These are phyloP conservation scores for Rhinoderma darwinii DNA, from an alignment of 2,113 vertebrate species.

Conservation along the genomic window DNA sequence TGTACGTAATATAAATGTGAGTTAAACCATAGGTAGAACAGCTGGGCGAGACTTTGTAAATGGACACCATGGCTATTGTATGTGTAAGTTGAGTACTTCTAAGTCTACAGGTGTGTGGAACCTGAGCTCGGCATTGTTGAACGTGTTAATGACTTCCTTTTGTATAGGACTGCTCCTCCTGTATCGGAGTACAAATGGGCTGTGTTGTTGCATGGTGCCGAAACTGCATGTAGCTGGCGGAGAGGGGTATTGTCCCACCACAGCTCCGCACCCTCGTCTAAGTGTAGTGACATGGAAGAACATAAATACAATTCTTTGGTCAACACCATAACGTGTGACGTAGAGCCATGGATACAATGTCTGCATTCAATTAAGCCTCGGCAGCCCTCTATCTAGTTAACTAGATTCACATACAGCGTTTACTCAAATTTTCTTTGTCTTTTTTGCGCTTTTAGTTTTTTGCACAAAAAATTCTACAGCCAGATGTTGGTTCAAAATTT, in stretches of 20 bases:
- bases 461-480: too few relatives aligned
- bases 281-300: neutral
- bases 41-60: neutral
- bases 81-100: neutral
- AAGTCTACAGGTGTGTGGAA: neutral
- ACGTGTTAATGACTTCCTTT: neutral
- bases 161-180: neutral
- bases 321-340: too few relatives aligned
- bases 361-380: too few relatives aligned
- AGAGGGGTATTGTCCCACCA: neutral
- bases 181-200: neutral
- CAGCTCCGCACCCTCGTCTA: neutral
- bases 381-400: too few relatives aligned
- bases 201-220: neutral
- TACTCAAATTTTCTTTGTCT: too few relatives aligned
- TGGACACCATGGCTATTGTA: neutral
- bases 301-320: neutral
- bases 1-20: too few relatives aligned
- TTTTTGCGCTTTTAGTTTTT: too few relatives aligned
- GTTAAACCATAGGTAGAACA: too few relatives aligned
- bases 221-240: neutral
- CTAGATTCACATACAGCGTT: too few relatives aligned
- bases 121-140: neutral
- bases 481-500: too few relatives aligned
- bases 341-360: too few relatives aligned